phyloP scores from a whole-genome alignment of 2,888 invertebrate genomes.

The Dioctria linearis region DNA sequence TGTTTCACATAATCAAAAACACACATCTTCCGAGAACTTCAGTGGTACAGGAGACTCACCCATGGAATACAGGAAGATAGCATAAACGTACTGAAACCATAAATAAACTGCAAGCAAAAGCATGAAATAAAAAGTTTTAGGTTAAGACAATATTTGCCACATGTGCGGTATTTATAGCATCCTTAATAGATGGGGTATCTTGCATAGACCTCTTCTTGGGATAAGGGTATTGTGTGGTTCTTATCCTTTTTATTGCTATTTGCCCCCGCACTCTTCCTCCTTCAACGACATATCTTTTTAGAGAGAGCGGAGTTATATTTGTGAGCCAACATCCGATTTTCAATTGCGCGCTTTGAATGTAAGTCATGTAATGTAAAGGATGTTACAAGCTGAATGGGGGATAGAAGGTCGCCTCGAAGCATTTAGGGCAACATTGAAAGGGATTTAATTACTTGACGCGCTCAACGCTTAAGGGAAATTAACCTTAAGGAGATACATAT shows the following conservation, averaged over 20 bases:
- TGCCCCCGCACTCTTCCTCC: neutral
- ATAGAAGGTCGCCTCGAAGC: constrained; percentile 42
- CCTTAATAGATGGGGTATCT: constrained; percentile 50
- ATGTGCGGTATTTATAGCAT: constrained; percentile 59
- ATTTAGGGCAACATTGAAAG: constrained; percentile 50
- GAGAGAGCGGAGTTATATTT: neutral
- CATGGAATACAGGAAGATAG: constrained; percentile 26
- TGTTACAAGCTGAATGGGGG: constrained; percentile 46
- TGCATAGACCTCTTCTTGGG: constrained; percentile 40
- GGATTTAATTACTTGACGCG: constrained; percentile 51
- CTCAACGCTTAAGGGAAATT: constrained; percentile 45
- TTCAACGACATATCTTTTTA: neutral
- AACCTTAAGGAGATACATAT: constrained; percentile 42
- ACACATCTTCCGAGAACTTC: constrained; percentile 1
- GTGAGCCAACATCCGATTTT: constrained; percentile 47
- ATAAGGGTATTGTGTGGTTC: constrained; percentile 46
- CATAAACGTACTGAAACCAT: constrained; percentile 20
- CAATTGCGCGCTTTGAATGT: constrained; percentile 53
- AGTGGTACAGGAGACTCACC: neutral
- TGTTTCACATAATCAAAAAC: neutral
- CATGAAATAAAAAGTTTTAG: constrained; percentile 60
- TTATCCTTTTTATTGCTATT: constrained; percentile 43
- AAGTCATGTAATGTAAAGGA: constrained; percentile 53
- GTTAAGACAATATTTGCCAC: constrained; percentile 64
- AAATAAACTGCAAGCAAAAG: constrained; percentile 46